These are phyloP conservation scores for Drosophila anomalata DNA, from an alignment of 2,888 invertebrate species.

Conservation along the genomic window DNA sequence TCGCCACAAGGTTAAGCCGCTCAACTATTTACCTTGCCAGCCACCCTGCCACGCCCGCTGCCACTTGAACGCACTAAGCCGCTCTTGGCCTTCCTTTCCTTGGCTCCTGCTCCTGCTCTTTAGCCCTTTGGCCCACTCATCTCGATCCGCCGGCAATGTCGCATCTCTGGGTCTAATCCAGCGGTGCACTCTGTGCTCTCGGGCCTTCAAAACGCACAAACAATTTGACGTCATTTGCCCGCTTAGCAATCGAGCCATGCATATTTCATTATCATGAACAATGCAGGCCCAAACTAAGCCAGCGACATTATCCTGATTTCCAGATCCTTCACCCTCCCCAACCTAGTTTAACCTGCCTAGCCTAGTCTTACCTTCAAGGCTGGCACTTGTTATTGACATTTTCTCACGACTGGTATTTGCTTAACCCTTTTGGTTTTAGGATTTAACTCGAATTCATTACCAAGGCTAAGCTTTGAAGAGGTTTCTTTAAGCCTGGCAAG, in stretches of 20 bases:
- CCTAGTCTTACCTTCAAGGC: constrained; percentile 36
- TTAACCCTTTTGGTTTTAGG: background rate
- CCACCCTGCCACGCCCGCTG: constrained; percentile 12
- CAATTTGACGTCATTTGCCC: constrained; percentile 67
- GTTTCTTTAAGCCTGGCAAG: too few relatives aligned
- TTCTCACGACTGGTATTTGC: constrained; percentile 34
- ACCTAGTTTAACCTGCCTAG: background rate
- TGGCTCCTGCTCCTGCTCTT: constrained; percentile 4
- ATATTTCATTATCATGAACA: constrained; percentile 60
- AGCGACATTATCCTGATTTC: constrained; percentile 24
- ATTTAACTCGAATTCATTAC: background rate
- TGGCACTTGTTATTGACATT: constrained; percentile 56
- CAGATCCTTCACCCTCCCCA: constrained; percentile 12
- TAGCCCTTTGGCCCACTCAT: background rate
- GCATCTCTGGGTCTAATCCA: constrained; percentile 13
- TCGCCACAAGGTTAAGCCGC: constrained; percentile 71
- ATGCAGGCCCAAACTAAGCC: constrained; percentile 38
- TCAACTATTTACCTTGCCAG: constrained; percentile 63
- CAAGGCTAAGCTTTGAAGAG: background rate
- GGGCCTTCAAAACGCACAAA: constrained; percentile 32
- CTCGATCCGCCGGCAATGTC: constrained; percentile 5
- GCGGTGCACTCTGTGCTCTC: background rate
- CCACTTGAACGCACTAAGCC: constrained; percentile 67
- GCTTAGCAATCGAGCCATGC: constrained; percentile 33
- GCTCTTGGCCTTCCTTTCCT: constrained; percentile 35